Evolutionary conservation across 2,888 invertebrate species (phyloP).

Genomic region (Tetragonula carbonaria): DNA sequence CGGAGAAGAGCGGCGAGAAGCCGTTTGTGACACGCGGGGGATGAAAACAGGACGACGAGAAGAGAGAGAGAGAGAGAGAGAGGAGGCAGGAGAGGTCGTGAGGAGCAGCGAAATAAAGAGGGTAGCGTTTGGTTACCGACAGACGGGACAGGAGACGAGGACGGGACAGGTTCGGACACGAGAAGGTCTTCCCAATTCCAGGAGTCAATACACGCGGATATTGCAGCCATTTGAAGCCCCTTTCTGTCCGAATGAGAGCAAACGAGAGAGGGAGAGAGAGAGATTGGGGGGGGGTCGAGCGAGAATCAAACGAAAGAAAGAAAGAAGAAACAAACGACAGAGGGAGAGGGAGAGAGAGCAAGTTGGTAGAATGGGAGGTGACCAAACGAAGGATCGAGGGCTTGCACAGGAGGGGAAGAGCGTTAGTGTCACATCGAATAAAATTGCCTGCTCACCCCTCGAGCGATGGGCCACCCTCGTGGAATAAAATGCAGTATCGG

Average conservation of each 20-base stretch:
- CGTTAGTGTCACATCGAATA: slow-evolving; percentile 79
- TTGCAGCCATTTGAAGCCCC: slow-evolving; percentile 79
- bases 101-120: slow-evolving; percentile 52
- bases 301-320: slow-evolving; percentile 25
- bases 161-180: slow-evolving; percentile 65
- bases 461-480: slow-evolving; percentile 66
- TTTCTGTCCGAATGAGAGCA: slow-evolving; percentile 67
- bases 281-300: slow-evolving; percentile 10
- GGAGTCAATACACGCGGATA: slow-evolving; percentile 79
- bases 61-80: slow-evolving; percentile 17
- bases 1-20: slow-evolving; percentile 20
- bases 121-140: slow-evolving; percentile 66
- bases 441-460: slow-evolving; percentile 75
- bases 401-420: slow-evolving; percentile 62
- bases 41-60: slow-evolving; percentile 10
- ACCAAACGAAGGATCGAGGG: slow-evolving; percentile 62
- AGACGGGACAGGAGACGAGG: slow-evolving; percentile 46
- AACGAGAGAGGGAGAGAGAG: slow-evolving; percentile 51
- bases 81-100: slow-evolving; percentile 9
- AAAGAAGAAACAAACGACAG: neutral
- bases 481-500: slow-evolving; percentile 77
- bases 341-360: slow-evolving; percentile 6
- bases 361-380: slow-evolving; percentile 27
- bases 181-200: slow-evolving; percentile 77
- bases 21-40: slow-evolving; percentile 17